A percentile compares a stretch with the other conserved stretches of the same genome.
phyloP scores from a whole-genome alignment of 37 sponge, comb jelly and placozoan species.

The Beroe forskalii region DNA sequence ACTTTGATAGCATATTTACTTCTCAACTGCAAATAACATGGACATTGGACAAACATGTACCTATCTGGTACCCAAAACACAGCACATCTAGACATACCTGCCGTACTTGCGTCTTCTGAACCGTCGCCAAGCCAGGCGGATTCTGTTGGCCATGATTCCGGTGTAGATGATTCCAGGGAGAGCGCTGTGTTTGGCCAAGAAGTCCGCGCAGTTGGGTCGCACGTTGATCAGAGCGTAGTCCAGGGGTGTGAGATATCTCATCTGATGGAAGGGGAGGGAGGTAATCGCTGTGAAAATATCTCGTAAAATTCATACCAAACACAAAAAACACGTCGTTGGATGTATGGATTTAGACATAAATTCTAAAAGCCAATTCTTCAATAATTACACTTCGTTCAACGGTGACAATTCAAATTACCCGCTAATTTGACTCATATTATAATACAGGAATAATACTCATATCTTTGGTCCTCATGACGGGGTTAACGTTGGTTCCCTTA shows the following conservation, averaged over 20 bases:
- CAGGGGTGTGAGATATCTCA: slow-evolving; percentile 52
- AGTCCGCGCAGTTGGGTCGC: slow-evolving; percentile 62
- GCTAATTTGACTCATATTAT: too few relatives aligned
- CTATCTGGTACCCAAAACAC: neutral
- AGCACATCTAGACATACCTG: slow-evolving; percentile 26
- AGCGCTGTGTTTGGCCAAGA: slow-evolving; percentile 10
- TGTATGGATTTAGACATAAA: too few relatives aligned
- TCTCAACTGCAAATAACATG: too few relatives aligned
- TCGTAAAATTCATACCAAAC: too few relatives aligned
- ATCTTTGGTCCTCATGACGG: slow-evolving; percentile 64
- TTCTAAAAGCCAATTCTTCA: too few relatives aligned
- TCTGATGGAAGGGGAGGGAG: neutral
- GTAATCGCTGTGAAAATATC: too few relatives aligned
- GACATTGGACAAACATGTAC: too few relatives aligned
- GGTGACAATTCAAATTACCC: too few relatives aligned
- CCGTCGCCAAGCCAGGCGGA: slow-evolving; percentile 53
- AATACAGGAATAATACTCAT: slow-evolving; percentile 16
- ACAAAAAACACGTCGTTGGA: too few relatives aligned
- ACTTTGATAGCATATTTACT: too few relatives aligned
- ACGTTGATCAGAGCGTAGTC: slow-evolving; percentile 58
- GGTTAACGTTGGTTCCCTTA: slow-evolving; percentile 41
- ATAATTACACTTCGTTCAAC: too few relatives aligned
- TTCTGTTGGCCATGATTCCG: slow-evolving; percentile 20
- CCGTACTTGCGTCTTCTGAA: slow-evolving; percentile 51
- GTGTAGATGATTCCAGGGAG: slow-evolving; percentile 63